Percentiles rank a stretch among this genome's conserved stretches.
phyloP scores from a whole-genome alignment of 2,888 invertebrate genomes.

The Dexiosoma caninum region DNA sequence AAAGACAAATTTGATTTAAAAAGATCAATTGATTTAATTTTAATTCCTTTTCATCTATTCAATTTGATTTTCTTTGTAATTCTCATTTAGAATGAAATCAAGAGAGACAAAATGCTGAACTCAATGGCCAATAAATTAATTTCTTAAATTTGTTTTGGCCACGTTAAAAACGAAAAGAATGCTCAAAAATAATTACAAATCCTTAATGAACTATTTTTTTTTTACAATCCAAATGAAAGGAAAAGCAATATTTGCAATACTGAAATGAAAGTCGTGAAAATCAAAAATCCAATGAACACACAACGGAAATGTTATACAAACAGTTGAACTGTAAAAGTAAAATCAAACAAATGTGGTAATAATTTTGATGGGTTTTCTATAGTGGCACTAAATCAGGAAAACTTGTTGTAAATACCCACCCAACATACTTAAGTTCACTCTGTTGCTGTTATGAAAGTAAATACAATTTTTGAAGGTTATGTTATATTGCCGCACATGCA shows the following conservation, averaged over 20 bases:
- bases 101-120: background rate
- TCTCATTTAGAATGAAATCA: background rate
- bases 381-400: too few relatives aligned
- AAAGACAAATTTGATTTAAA: too few relatives aligned
- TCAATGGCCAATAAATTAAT: background rate
- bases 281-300: background rate
- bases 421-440: too few relatives aligned
- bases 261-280: conserved; percentile 17
- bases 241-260: conserved; percentile 6
- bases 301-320: background rate
- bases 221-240: background rate
- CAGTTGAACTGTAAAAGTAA: background rate
- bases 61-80: too few relatives aligned
- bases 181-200: conserved; percentile 29
- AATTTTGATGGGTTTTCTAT: background rate
- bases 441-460: background rate
- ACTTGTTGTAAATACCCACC: too few relatives aligned
- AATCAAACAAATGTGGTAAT: background rate
- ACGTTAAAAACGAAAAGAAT: background rate
- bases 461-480: conserved; percentile 19
- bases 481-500: background rate
- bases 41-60: too few relatives aligned
- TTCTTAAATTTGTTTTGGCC: background rate
- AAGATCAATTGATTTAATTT: background rate
- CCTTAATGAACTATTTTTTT: background rate